These are phyloP conservation scores for Penaeus vannamei DNA, from an alignment of 1,140 invertebrate genomes.

Conservation along the genomic window DNA sequence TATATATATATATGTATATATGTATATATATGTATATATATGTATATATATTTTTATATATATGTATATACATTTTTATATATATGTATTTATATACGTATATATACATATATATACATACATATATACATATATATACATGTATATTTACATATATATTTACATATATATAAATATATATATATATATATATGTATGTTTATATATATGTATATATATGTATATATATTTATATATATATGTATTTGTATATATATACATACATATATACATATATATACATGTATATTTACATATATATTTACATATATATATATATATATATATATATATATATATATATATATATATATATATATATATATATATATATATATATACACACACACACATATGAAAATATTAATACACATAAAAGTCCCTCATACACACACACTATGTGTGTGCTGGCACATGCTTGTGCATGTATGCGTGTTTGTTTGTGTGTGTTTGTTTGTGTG, in stretches of 20 bases:
- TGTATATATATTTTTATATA: background rate
- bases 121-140: background rate
- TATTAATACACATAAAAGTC: no score
- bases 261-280: no score
- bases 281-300: background rate
- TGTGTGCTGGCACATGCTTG: no score
- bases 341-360: constrained; percentile 30
- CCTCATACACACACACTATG: no score
- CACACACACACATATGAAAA: background rate
- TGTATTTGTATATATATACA: background rate
- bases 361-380: constrained; percentile 33
- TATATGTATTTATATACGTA: background rate
- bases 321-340: constrained; percentile 31
- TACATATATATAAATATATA: background rate
- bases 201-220: background rate
- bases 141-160: constrained; percentile 3
- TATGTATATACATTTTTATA: background rate
- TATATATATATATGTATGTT: constrained; percentile 5
- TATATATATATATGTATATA: constrained; percentile 17
- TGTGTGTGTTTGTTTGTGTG: no score
- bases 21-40: constrained; percentile 21
- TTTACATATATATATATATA: constrained; percentile 16
- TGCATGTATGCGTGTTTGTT: no score
- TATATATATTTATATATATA: background rate
- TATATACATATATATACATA: background rate